Percentiles rank a stretch among this genome's conserved stretches.
phyloP scores from a whole-genome alignment of 2,113 vertebrate genomes.

The Sander vitreus region DNA sequence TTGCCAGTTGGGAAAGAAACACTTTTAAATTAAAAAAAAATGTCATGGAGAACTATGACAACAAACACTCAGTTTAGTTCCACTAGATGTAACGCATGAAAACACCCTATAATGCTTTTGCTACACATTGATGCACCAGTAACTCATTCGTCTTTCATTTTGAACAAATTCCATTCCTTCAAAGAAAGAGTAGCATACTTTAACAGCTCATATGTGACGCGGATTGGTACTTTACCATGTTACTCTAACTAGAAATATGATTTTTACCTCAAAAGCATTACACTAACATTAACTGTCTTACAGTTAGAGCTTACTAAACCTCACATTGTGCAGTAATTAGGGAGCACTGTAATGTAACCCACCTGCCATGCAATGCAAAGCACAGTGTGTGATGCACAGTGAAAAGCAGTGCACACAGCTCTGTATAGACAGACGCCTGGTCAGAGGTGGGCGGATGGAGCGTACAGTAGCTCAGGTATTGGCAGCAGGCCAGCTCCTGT shows the following conservation, averaged over 20 bases:
- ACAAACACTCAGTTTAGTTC: neutral
- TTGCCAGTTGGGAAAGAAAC: neutral
- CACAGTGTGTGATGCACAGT: slow-evolving; percentile 4
- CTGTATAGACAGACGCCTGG: slow-evolving; percentile 51
- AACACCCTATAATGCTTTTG: slow-evolving; percentile 9
- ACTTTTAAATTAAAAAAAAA: neutral
- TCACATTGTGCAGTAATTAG: slow-evolving; percentile 29
- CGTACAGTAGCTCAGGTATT: slow-evolving; percentile 46
- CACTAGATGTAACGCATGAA: neutral
- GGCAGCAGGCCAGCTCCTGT: slow-evolving; percentile 69
- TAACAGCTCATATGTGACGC: neutral
- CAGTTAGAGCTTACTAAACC: slow-evolving; percentile 10
- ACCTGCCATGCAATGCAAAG: slow-evolving; percentile 32
- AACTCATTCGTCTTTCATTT: neutral
- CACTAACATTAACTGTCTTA: slow-evolving; percentile 3
- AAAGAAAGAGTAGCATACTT: neutral
- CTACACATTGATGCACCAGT: neutral
- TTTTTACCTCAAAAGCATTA: slow-evolving; percentile 9
- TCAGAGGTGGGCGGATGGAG: slow-evolving; percentile 64
- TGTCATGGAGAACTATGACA: neutral
- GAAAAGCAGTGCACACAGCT: slow-evolving; percentile 23
- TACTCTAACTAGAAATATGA: neutral
- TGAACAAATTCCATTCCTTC: too few species aligned
- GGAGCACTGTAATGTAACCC: slow-evolving; percentile 22
- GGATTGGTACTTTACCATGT: neutral